Base-by-base conservation (phyloP, 1,140 invertebrate genomes). In the Trichomalopsis sarcophagae region DNA sequence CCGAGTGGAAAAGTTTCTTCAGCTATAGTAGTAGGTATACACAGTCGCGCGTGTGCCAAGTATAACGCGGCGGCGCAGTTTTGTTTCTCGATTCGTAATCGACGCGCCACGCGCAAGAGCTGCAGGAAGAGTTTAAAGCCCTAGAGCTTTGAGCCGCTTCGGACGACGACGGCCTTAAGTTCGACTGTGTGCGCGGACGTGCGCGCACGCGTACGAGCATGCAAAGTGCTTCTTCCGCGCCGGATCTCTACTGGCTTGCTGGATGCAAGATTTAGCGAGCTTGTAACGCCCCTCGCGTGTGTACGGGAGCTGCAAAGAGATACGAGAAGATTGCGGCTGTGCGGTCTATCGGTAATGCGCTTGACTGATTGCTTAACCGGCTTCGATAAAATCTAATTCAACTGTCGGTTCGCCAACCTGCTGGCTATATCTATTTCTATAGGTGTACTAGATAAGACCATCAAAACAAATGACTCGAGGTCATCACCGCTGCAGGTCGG, bases 61-160 rank as follows among this genome's bases (percentile, higher is more conserved):
- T 62, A 62, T 62, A 62, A 21, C 55, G 55, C 55, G 55, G 55
- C 21, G 33, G 55, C 21, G 33, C 36, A 44, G 73, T 77, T 77
- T 77, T 84, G 76, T 84, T 71, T 79, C 47, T 40, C 76, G 76
- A 71, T 84, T 79, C 68, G 82, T 84, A 84, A 84, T 84, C 73
- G 74, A 79, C 23, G 76, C 76, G 66, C 6, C 55, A 30, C 55
- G 55, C 50, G 40, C 7, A 44, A 10, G 40, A 13, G 75, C 2
- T 33, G 27, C 2, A 75, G 40, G n/a, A 13, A 40, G n/a, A 47
- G 33, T 76, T 76, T 76, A 68, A 77, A 83, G 62, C 73, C 10
- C 55, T 21, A 21, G 82, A 76, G 82, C 71, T 75, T 75, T 81
- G 55, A 79, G 33, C 13, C 74, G 27, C 27, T 75, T 5, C 30